Evolutionary conservation across 2,113 vertebrate genomes (phyloP).

Genomic region (Mobula hypostoma): DNA sequence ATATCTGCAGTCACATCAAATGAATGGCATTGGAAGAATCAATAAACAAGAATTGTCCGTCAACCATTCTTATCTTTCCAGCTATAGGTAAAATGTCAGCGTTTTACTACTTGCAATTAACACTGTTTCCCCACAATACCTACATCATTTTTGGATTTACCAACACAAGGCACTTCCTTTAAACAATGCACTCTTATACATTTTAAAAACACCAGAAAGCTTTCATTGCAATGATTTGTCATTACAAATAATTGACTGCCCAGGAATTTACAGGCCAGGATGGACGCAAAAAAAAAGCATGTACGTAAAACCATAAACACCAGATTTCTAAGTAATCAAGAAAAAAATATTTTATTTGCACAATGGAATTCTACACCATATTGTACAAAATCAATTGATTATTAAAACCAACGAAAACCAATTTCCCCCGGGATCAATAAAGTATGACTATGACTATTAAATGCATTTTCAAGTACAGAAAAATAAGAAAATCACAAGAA

Average conservation of each 20-base stretch:
- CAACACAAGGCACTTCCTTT: background rate
- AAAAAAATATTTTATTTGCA: background rate
- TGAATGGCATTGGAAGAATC: background rate
- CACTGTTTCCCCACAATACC: background rate
- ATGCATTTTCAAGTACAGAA: background rate
- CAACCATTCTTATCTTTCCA: background rate
- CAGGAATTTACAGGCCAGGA: background rate
- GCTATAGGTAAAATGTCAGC: background rate
- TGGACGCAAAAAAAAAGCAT: background rate
- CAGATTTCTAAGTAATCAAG: background rate
- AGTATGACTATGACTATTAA: background rate
- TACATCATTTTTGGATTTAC: background rate
- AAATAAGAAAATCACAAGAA: background rate
- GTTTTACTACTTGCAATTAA: background rate
- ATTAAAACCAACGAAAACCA: background rate
- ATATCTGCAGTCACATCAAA: background rate
- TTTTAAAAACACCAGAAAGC: background rate
- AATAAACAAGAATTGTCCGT: background rate
- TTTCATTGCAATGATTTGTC: background rate
- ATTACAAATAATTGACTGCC: background rate
- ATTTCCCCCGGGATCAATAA: too few relatives aligned
- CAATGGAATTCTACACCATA: background rate
- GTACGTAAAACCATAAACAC: background rate
- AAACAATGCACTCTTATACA: background rate
- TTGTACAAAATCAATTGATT: background rate